Evolutionary conservation across 35 echinoderm and acorn worm species (phyloP).

Genomic region (Ptychodera flava): DNA sequence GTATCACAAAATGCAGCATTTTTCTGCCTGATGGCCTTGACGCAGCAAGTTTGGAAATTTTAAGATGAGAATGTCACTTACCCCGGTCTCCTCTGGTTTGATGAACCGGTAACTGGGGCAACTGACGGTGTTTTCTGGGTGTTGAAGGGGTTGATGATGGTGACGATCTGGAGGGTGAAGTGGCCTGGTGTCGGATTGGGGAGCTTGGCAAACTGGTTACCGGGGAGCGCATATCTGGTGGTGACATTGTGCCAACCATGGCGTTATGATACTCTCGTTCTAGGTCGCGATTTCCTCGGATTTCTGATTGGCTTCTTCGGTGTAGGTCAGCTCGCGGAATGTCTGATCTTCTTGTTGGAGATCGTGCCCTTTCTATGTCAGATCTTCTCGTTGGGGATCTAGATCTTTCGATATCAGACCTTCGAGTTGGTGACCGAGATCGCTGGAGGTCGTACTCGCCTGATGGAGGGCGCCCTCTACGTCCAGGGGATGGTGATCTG

Average conservation of each 20-base stretch:
- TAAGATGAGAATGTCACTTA: too few relatives aligned
- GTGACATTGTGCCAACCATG: conserved; percentile 3
- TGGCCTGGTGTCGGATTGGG: conserved; percentile 38
- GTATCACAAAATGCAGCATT: too few relatives aligned
- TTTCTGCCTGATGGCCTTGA: too few relatives aligned
- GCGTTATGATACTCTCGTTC: conserved; percentile 74
- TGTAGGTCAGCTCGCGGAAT: conserved; percentile 33
- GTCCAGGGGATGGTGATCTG: background rate
- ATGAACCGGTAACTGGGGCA: conserved; percentile 70
- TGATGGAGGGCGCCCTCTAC: conserved; percentile 47
- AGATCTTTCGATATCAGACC: conserved; percentile 30
- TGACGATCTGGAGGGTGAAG: conserved; percentile 54
- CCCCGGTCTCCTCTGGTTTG: conserved; percentile 68
- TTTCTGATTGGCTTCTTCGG: conserved; percentile 80
- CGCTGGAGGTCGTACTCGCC: conserved; percentile 66
- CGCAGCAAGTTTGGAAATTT: too few relatives aligned
- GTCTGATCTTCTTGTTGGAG: conserved; percentile 51
- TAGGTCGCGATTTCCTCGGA: conserved; percentile 69
- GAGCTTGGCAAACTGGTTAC: conserved; percentile 17
- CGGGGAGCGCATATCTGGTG: background rate
- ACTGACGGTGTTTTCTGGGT: conserved; percentile 67
- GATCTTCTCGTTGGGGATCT: conserved; percentile 55
- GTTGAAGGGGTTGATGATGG: conserved; percentile 93
- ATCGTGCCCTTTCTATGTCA: conserved; percentile 64
- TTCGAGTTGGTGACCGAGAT: conserved; percentile 66